Base-by-base conservation (phyloP, 2,888 invertebrate species). In the Eueremaeus valkanovi region DNA sequence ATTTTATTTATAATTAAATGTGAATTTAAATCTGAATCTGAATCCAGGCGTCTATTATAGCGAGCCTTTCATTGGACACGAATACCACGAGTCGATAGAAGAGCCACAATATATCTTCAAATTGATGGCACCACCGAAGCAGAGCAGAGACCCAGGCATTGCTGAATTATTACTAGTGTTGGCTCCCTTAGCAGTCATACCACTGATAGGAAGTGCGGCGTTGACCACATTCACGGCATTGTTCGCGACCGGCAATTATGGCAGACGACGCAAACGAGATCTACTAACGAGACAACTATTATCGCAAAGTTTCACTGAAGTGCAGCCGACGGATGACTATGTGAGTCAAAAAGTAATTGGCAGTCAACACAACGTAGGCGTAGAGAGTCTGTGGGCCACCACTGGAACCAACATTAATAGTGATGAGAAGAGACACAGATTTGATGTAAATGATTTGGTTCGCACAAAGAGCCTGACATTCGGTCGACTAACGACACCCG, bases 181-280 rank as follows among this genome's bases (percentile, higher is more conserved):
- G 13, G 79, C 79, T 18, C 79, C 79, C 0, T 63, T 79, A 11
- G 79, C 79, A 11, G 78, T 79, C 0, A 76, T 79, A 33, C 79
- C 79, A 18, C 75, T 79, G 5, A 76, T 79, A 9, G 77, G 78
- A 0, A 76, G 79, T 24, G 77, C 78, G 6, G 78, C 79, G 13
- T 72, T 79, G 18, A 79, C 76, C 49, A 77, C 76, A 29, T 76
- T 79, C 51, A 79, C 78, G 0, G 72, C 79, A 1, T 74, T 79
- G 31, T 58, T 79, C 24, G 77, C 79, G 13, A 72, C 68, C 9
- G 24, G 68, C 13, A 40, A 40, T 40, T 68, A 40, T 24, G 68
- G 68, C 31, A 68, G 16, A 68, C 40, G 68, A 40, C 68, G 68
- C 16, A 68, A 68, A 33, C 18, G 68, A 40, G 68, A 68, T 68